Base-by-base conservation (phyloP, 1,140 invertebrate species). In the Eriocheir sinensis region DNA sequence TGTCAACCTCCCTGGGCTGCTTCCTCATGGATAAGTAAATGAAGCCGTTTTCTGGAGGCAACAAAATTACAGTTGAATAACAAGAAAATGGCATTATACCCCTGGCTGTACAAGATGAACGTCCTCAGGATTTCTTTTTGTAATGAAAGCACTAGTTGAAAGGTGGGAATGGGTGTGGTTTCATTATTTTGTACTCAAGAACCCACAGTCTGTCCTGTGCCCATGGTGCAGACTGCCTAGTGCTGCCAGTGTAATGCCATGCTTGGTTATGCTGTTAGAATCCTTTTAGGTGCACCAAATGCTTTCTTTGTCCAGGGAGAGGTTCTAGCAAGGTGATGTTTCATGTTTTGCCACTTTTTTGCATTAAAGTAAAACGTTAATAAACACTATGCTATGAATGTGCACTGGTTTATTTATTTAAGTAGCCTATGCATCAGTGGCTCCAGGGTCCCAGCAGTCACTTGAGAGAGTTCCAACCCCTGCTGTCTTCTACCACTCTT, bases 291-390 rank as follows among this genome's bases (percentile, higher is more conserved):
- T 72, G 60, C 21, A 72, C 60, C 60, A 72, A n/a, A n/a, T 72
- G 21, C 60, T 72, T 27, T 0, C 60, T 72, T 27, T 0, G 48
- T 53, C 48, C 48, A 53, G 27, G n/a, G 60, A 72, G 60, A 72
- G 60, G 60, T 72, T 72, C 60, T 72, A 72, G 60, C 60, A 72
- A 72, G 60, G 60, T 72, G 60, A 72, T 72, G 60, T 72, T n/a
- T n/a, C 60, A 72, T 4, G 60, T 72, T 72, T 72, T 72, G 60
- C 60, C 60, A 72, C 27, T 72, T 72, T 72, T 72, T 72, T 72
- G 60, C 60, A 72, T 72, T 72, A n/a, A 72, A 72, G 60, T 72
- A 72, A 72, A 72, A 72, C n/a, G 12, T 72, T 72, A 72, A 72
- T 72, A 72, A 72, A 72, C 17, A 21, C 27, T 72, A n/a, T 72